These are phyloP conservation scores for Hololepta plana DNA, from an alignment of 2,888 invertebrate genomes.

Conservation along the genomic window DNA sequence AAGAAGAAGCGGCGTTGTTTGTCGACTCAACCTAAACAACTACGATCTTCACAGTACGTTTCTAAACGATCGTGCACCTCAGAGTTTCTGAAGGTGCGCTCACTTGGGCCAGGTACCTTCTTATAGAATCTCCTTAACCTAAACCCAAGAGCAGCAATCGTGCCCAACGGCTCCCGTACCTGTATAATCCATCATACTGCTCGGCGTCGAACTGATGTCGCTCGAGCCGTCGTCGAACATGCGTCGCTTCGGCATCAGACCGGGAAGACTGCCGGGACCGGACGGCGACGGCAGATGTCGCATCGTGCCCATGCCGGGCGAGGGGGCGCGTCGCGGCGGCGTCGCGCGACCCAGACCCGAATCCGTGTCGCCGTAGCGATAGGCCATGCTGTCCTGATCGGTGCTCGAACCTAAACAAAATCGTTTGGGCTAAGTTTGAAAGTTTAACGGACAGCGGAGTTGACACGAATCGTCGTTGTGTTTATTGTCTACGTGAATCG, in stretches of 20 bases:
- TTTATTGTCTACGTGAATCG: too few species aligned
- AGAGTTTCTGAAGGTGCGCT: too few species aligned
- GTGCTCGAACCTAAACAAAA: slow-evolving; percentile 31
- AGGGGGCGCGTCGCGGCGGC: slow-evolving; percentile 71
- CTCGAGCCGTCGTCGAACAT: slow-evolving; percentile 61
- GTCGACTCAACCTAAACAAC: too few species aligned
- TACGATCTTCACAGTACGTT: too few species aligned
- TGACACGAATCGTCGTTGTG: too few species aligned
- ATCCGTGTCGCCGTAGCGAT: slow-evolving; percentile 50
- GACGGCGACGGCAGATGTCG: slow-evolving; percentile 69
- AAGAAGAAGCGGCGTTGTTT: too few species aligned
- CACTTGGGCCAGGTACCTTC: too few species aligned
- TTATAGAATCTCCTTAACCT: too few species aligned
- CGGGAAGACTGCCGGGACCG: slow-evolving; percentile 66
- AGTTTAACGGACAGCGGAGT: too few species aligned
- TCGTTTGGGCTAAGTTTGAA: not conserved
- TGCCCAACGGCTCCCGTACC: slow-evolving; percentile 34
- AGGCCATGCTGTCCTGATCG: slow-evolving; percentile 37
- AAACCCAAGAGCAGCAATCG: too few species aligned
- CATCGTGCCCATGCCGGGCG: slow-evolving; percentile 57
- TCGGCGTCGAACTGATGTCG: slow-evolving; percentile 64
- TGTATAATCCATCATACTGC: slow-evolving; percentile 75
- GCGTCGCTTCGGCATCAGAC: slow-evolving; percentile 49
- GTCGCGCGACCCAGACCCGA: slow-evolving; percentile 76
- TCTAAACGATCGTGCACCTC: too few species aligned